Evolutionary conservation across 2,888 invertebrate species (phyloP).

Genomic region (Listrodromus nycthemerus): DNA sequence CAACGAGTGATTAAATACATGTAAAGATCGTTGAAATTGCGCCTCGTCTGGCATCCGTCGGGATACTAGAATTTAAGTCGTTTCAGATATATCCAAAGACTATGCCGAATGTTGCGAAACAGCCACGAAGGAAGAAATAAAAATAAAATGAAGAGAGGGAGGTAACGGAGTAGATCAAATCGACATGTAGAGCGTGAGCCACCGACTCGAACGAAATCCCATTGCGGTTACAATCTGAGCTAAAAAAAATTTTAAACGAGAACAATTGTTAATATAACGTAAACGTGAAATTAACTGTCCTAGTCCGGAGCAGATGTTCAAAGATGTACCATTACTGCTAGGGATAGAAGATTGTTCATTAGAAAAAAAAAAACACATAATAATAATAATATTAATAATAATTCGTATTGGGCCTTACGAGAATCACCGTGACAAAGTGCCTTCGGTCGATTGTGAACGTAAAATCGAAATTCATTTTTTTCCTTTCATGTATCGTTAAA

Average conservation of each 20-base stretch:
- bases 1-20: slow-evolving; percentile 40
- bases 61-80: slow-evolving; percentile 69
- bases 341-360: slow-evolving; percentile 67
- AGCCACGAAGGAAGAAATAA: slow-evolving; percentile 27
- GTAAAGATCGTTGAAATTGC: slow-evolving; percentile 37
- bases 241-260: background rate
- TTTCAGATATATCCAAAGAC: slow-evolving; percentile 72
- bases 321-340: slow-evolving; percentile 71
- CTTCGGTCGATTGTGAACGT: slow-evolving; percentile 40
- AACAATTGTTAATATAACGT: slow-evolving; percentile 59
- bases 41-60: slow-evolving; percentile 59
- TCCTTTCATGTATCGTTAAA: slow-evolving; percentile 49
- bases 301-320: slow-evolving; percentile 73
- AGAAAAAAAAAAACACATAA: slow-evolving; percentile 43
- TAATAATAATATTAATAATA: slow-evolving; percentile 24
- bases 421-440: slow-evolving; percentile 54
- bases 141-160: slow-evolving; percentile 19
- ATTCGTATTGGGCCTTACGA: slow-evolving; percentile 48
- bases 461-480: slow-evolving; percentile 48
- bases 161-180: slow-evolving; percentile 27
- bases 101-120: slow-evolving; percentile 68
- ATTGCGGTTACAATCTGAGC: background rate
- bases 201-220: slow-evolving; percentile 43
- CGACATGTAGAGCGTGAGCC: slow-evolving; percentile 31
- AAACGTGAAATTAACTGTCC: slow-evolving; percentile 72